Base-by-base conservation (phyloP, 2,888 invertebrate genomes). In the Agonum fuliginosum region DNA sequence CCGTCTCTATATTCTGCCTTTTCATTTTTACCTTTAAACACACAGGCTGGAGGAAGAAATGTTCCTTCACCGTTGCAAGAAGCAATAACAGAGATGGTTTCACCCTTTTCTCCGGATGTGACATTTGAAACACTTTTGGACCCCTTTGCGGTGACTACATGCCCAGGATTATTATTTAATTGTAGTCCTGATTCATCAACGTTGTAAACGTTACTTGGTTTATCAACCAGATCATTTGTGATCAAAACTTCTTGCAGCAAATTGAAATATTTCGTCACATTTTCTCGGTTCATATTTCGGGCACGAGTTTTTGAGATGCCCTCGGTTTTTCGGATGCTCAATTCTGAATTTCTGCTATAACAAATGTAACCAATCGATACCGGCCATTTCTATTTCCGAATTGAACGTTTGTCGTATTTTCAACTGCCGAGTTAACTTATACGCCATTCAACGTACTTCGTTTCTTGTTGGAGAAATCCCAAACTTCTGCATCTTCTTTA, bases 61-160 rank as follows among this genome's bases (percentile, higher is more conserved):
- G 41, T 75, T 12, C 84, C 84, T 77, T 82, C 82, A 5, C 83
- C 85, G 80, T 83, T 86, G 78, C 83, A 85, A 74, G 85, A 85
- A 2, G 82, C 83, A 24, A 84, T 81, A 2, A 86, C 54, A 1
- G 83, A 81, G 22, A 83, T 80, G 0, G 83, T 85, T 81, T 85
- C 83, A 3, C 83, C 83, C 78, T 80, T 82, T 80, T 83, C 81
- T 14, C 74, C 78, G 10, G 82, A 81, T 71, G 82, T 82, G 14
- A 83, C 48, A 3, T 71, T 78, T 46, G 72, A 41, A 69, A 83
- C 81, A 58, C 78, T 78, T 80, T 81, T 82, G n/a, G 80, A 77
- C 34, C 82, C 81, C 73, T 82, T 83, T 75, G 70, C 72, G 6
- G 82, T 81, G 30, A 82, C 43, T 37, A 82, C 81, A 67, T 75